A percentile compares a stretch with the other conserved stretches of the same genome.
Evolutionary conservation across 2,113 vertebrate species (phyloP).

Genomic region (Onychorhynchus coronatus): DNA sequence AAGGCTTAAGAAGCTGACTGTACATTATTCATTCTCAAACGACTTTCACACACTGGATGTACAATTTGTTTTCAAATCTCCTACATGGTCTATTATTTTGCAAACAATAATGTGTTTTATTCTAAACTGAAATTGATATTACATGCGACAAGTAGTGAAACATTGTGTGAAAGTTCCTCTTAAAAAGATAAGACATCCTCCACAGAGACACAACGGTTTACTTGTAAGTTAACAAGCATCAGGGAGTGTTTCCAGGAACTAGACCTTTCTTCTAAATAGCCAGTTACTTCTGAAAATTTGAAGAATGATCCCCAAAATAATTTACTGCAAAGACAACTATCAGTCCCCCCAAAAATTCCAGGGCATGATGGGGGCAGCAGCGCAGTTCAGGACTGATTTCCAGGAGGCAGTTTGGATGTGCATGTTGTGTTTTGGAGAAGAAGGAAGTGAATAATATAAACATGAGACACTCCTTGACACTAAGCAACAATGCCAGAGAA

Average conservation of each 20-base stretch:
- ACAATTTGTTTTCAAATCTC: not conserved
- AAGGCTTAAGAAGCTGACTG: not conserved
- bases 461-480: not conserved
- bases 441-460: not conserved
- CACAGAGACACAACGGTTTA: not conserved
- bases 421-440: not conserved
- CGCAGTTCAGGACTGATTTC: not conserved
- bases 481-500: not conserved
- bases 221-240: too few species aligned
- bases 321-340: not conserved
- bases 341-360: not conserved
- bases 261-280: not conserved
- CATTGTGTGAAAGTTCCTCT: not conserved
- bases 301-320: not conserved
- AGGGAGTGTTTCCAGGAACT: not conserved
- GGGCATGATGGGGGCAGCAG: not conserved
- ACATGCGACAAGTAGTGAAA: not conserved
- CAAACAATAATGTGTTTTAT: not conserved
- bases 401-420: not conserved
- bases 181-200: not conserved
- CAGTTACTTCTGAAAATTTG: not conserved
- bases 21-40: not conserved
- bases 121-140: not conserved
- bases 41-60: not conserved
- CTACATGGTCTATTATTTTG: not conserved